Conservation (phyloP, 2,888 invertebrate species). For the Uloborus plumipes region DNA sequence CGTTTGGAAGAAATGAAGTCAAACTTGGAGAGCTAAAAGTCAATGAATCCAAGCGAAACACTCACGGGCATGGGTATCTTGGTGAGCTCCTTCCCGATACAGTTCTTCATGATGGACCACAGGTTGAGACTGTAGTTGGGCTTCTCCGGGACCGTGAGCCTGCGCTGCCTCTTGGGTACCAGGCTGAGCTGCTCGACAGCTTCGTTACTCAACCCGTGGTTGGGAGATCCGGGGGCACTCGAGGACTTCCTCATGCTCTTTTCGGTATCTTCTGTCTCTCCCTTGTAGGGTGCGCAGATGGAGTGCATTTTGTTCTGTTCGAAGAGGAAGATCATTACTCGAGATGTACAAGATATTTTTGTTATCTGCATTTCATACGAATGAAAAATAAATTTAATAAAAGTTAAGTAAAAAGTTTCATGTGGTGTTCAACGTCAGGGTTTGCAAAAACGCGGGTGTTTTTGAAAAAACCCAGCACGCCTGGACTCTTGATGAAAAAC, state of each 20-base stretch:
- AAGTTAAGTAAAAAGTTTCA: too few relatives aligned
- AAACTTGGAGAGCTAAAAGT: too few relatives aligned
- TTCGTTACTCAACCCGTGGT: neutral
- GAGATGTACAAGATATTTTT: too few relatives aligned
- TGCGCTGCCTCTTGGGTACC: conserved; percentile 67
- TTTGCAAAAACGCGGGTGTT: too few relatives aligned
- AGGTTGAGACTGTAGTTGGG: conserved; percentile 94
- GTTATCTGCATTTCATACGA: too few relatives aligned
- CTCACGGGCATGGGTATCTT: conserved; percentile 98
- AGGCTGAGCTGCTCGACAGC: conserved; percentile 2
- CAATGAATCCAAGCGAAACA: neutral
- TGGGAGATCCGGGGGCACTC: conserved; percentile 50
- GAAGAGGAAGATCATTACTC: too few relatives aligned
- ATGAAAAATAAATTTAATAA: too few relatives aligned
- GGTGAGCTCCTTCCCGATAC: conserved; percentile 98
- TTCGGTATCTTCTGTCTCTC: neutral
- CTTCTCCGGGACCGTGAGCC: conserved; percentile 89
- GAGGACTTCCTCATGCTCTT: conserved; percentile 27
- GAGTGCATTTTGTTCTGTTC: conserved; percentile 52
- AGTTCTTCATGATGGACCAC: conserved; percentile 99
- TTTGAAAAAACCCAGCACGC: too few relatives aligned
- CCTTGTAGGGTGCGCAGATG: conserved; percentile 28
- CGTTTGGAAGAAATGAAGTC: too few relatives aligned
- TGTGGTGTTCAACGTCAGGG: too few relatives aligned
- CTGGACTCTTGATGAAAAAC: too few relatives aligned